A percentile compares a stretch with the other conserved stretches of the same genome.
These are phyloP conservation scores for Pseudotriccus pelzelni DNA, from an alignment of 2,797 vertebrate genomes.

Conservation along the genomic window DNA sequence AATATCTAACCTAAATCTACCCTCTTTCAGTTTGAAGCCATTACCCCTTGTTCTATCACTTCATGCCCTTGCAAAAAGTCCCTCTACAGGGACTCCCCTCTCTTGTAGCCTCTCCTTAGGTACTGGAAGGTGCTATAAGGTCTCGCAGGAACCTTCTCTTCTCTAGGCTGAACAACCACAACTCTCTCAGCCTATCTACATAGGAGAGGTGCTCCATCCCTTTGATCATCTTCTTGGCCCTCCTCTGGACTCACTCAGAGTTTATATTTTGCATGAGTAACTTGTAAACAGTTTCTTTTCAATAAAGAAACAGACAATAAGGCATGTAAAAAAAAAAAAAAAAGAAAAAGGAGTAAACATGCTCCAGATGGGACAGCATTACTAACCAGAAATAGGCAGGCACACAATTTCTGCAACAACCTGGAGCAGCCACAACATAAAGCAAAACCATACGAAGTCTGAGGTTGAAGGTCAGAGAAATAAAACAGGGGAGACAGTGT, in stretches of 20 bases:
- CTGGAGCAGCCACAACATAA: background rate
- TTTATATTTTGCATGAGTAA: background rate
- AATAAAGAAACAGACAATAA: background rate
- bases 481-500: background rate
- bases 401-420: background rate
- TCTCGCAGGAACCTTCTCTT: background rate
- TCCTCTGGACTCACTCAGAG: background rate
- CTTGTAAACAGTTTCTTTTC: background rate
- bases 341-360: background rate
- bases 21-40: background rate
- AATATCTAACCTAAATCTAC: background rate
- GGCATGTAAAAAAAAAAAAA: background rate
- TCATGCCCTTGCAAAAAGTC: background rate
- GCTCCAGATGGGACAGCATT: background rate
- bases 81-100: background rate
- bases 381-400: background rate
- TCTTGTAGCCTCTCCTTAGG: background rate
- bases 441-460: background rate
- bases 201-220: background rate
- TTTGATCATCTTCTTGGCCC: background rate
- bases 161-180: background rate
- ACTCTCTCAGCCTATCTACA: accelerated
- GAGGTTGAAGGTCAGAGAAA: background rate
- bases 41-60: background rate
- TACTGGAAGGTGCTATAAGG: background rate